Evolutionary conservation across 1,140 invertebrate species (phyloP).

Genomic region (Heterodera schachtii): DNA sequence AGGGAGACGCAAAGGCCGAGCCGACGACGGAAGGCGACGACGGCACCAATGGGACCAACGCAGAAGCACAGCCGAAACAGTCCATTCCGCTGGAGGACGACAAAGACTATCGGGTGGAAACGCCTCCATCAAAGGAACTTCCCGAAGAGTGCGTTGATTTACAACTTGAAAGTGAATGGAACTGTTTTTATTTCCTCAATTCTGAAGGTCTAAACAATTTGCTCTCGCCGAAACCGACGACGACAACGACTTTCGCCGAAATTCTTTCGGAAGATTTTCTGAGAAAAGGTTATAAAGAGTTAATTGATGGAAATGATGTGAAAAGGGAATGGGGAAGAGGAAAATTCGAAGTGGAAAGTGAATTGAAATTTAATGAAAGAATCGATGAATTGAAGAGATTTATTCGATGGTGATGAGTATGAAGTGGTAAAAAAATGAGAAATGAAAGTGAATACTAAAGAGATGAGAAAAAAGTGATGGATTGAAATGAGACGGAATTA

Average conservation of each 20-base stretch:
- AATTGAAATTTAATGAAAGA: background rate
- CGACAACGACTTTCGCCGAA: conserved; percentile 4
- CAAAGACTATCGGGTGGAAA: conserved; percentile 9
- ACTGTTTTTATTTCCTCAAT: background rate
- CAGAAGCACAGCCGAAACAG: background rate
- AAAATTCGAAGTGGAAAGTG: background rate
- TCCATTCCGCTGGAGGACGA: background rate
- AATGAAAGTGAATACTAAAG: too few species aligned
- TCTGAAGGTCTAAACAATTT: background rate
- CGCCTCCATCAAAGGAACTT: background rate
- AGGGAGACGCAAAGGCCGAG: background rate
- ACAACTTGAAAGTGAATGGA: background rate
- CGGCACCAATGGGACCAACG: too few species aligned
- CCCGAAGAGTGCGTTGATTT: background rate
- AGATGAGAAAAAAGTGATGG: too few species aligned
- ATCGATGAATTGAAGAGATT: too few species aligned
- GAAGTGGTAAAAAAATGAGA: too few species aligned
- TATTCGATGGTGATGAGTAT: too few species aligned
- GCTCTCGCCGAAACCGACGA: conserved; percentile 12
- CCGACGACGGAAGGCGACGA: background rate
- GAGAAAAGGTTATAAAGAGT: background rate
- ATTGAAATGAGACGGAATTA: too few species aligned
- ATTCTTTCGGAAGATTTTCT: background rate
- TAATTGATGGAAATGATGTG: background rate
- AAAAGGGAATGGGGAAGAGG: background rate